Evolutionary conservation across 2,888 invertebrate genomes (phyloP).

Genomic region (Drosophila antonietae): DNA sequence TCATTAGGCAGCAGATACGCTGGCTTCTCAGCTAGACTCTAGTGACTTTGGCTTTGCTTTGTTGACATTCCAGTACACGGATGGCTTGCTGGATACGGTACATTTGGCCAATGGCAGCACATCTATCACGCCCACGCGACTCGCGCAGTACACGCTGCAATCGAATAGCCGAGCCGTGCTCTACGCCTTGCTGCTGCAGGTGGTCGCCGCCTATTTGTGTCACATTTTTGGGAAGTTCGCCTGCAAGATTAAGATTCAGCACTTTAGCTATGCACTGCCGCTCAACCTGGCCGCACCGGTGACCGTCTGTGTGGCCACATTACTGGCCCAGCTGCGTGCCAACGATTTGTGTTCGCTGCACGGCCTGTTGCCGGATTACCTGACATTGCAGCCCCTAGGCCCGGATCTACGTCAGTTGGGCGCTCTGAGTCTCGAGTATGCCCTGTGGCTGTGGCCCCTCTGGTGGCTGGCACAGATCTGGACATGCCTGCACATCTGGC

Average conservation of each 20-base stretch:
- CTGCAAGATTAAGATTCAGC: slow-evolving; percentile 95
- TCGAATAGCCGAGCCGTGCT: slow-evolving; percentile 82
- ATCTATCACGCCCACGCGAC: slow-evolving; percentile 39
- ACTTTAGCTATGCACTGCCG: slow-evolving; percentile 94
- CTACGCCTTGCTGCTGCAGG: slow-evolving; percentile 88
- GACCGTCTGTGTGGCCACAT: slow-evolving; percentile 89
- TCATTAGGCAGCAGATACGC: slow-evolving; percentile 9
- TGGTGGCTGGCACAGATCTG: slow-evolving; percentile 94
- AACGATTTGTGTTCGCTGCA: slow-evolving; percentile 89
- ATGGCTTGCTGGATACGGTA: slow-evolving; percentile 30
- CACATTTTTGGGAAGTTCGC: slow-evolving; percentile 91
- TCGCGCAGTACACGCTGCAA: slow-evolving; percentile 59
- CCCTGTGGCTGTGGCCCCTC: slow-evolving; percentile 91
- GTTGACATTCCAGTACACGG: slow-evolving; percentile 42
- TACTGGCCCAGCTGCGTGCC: slow-evolving; percentile 88
- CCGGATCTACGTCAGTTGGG: slow-evolving; percentile 86
- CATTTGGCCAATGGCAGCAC: slow-evolving; percentile 45
- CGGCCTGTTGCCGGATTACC: slow-evolving; percentile 90
- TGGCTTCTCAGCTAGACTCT: not conserved
- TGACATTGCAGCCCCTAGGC: slow-evolving; percentile 92
- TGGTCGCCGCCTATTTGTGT: slow-evolving; percentile 88
- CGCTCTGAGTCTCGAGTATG: slow-evolving; percentile 87
- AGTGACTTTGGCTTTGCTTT: not conserved
- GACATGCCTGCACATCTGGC: slow-evolving; percentile 94
- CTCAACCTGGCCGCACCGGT: slow-evolving; percentile 91